Percentiles rank a stretch among this genome's conserved stretches.
Conservation (phyloP, 2,888 invertebrate species). For the Tribolium freemani region DNA sequence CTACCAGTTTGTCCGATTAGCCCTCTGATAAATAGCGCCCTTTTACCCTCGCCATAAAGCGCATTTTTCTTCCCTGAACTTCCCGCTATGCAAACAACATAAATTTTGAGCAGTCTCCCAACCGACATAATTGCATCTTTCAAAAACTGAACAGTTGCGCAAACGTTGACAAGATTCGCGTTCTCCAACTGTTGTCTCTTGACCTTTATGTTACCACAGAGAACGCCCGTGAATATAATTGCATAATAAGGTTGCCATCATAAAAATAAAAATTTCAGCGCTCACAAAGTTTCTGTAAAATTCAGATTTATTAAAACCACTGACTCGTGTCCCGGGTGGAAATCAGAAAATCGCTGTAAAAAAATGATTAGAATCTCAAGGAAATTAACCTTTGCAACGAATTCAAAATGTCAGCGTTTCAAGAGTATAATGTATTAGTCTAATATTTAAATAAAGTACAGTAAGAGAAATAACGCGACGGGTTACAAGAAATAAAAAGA, state of each 20-base stretch:
- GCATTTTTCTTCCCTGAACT: constrained; percentile 1
- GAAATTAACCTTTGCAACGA: constrained; percentile 17
- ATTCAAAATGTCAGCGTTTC: not conserved
- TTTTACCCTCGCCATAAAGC: constrained; percentile 3
- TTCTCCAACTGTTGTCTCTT: not conserved
- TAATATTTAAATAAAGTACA: constrained; percentile 1
- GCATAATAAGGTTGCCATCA: not conserved
- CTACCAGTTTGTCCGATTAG: not conserved
- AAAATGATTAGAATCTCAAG: constrained; percentile 9
- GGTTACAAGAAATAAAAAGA: not conserved
- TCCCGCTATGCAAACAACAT: not conserved
- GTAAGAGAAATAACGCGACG: not conserved
- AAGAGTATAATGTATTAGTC: not conserved
- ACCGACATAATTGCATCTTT: not conserved
- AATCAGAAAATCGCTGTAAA: not conserved
- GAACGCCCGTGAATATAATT: not conserved
- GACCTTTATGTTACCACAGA: not conserved
- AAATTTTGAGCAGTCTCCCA: not conserved
- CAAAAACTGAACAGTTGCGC: not conserved
- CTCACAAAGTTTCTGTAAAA: not conserved
- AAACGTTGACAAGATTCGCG: not conserved
- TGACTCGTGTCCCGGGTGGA: not conserved
- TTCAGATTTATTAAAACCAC: not conserved
- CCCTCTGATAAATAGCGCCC: constrained; percentile 4
- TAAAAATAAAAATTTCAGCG: not conserved